phyloP scores from a whole-genome alignment of 2,113 vertebrate species.

The Caracal caracal region DNA sequence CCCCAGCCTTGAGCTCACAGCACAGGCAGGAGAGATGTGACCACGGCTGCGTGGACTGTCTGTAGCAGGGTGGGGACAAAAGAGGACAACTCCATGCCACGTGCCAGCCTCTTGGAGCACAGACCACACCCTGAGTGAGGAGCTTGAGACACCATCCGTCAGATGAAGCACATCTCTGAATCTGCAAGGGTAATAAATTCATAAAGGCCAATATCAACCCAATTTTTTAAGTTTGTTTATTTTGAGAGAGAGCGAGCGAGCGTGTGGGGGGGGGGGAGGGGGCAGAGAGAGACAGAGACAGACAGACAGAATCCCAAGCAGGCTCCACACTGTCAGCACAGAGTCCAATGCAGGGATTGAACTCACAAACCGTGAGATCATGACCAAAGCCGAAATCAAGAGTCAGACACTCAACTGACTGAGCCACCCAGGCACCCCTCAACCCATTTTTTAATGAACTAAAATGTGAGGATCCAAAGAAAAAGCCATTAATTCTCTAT shows the following conservation, averaged over 20 bases:
- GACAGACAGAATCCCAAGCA: no score
- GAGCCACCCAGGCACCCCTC: neutral
- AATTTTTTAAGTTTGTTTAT: no score
- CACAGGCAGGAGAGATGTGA: neutral
- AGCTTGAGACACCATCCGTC: fast-evolving
- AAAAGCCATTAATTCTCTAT: neutral
- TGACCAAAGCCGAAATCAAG: no score
- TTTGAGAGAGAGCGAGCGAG: no score
- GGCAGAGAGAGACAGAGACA: no score
- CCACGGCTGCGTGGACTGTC: neutral
- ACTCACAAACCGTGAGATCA: no score
- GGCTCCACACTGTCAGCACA: no score
- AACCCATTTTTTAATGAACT: neutral
- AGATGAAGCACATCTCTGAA: no score
- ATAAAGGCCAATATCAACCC: neutral
- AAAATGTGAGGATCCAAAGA: neutral
- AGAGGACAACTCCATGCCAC: neutral
- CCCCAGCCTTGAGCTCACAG: neutral
- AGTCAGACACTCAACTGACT: no score
- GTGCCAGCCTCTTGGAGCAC: neutral
- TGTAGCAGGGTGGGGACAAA: neutral
- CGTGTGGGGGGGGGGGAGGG: no score
- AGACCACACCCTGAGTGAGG: neutral
- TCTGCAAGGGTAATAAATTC: neutral
- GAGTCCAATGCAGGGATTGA: no score